Evolutionary conservation across 2,888 invertebrate genomes (phyloP).

Genomic region (Thelaira solivaga): DNA sequence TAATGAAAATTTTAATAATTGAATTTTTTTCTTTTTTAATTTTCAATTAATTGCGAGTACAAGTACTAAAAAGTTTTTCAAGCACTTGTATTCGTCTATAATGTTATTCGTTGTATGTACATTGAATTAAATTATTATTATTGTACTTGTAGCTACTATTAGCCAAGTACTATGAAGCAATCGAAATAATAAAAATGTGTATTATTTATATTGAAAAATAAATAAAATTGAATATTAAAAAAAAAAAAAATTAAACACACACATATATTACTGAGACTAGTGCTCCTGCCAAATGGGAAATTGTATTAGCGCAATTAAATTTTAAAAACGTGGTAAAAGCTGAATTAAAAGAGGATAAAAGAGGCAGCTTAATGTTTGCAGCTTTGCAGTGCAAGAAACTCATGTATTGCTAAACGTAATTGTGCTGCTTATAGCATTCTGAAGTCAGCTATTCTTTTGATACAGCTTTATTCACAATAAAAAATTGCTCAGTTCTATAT

Average conservation of each 20-base stretch:
- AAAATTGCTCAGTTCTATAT: too few relatives aligned
- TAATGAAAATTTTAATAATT: slow-evolving; percentile 52
- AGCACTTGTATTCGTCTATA: slow-evolving; percentile 50
- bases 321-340: neutral
- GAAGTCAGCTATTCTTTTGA: too few relatives aligned
- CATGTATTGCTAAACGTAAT: too few relatives aligned
- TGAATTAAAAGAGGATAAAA: neutral
- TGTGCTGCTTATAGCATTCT: too few relatives aligned
- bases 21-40: slow-evolving; percentile 63
- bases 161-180: slow-evolving; percentile 60
- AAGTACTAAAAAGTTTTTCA: slow-evolving; percentile 59
- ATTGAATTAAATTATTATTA: slow-evolving; percentile 48
- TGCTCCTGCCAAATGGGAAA: slow-evolving; percentile 28
- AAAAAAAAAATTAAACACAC: neutral
- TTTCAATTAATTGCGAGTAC: slow-evolving; percentile 66
- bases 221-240: slow-evolving; percentile 34
- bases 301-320: neutral
- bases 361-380: too few relatives aligned
- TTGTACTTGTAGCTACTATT: slow-evolving; percentile 49
- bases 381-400: too few relatives aligned
- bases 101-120: slow-evolving; percentile 25
- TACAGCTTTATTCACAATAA: too few relatives aligned
- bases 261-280: slow-evolving; percentile 3
- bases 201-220: slow-evolving; percentile 27
- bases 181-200: slow-evolving; percentile 58